phyloP scores from a whole-genome alignment of 2,113 vertebrate genomes.

The Centropus unirufus region DNA sequence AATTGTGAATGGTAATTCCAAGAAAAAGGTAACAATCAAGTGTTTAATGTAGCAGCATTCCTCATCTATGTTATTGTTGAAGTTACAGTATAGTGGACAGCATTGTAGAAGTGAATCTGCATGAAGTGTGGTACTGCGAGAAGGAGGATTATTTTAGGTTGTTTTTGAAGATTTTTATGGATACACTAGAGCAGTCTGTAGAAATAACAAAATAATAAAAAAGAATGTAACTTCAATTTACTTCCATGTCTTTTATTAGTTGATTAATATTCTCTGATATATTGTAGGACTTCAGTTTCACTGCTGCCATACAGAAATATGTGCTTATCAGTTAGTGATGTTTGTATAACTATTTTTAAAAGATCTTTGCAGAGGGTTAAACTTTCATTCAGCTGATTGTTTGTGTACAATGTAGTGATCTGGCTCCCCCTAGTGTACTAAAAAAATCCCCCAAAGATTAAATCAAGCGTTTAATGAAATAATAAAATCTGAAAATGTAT shows the following conservation, averaged over 20 bases:
- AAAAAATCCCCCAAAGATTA: constrained; percentile 65
- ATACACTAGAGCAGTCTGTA: background rate
- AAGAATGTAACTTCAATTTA: background rate
- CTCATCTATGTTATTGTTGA: background rate
- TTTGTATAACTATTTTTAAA: background rate
- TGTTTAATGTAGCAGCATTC: background rate
- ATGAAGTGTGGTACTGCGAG: background rate
- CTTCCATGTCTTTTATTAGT: background rate
- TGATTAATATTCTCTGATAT: background rate
- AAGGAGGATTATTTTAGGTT: background rate
- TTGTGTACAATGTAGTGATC: constrained; percentile 71
- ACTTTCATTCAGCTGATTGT: constrained; percentile 30
- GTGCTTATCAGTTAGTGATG: background rate
- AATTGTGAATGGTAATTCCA: background rate
- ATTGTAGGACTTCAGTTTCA: background rate
- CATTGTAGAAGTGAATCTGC: background rate
- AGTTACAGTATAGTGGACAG: background rate
- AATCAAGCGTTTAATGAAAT: constrained; percentile 66
- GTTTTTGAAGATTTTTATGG: background rate
- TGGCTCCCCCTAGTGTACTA: constrained; percentile 85
- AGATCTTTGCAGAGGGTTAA: background rate
- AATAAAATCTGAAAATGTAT: constrained; percentile 22
- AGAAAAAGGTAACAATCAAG: background rate
- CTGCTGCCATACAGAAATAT: background rate
- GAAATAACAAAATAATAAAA: background rate